Evolutionary conservation across 2,113 vertebrate species (phyloP), one percentile per base, ranked within the genome.

Genomic region (Ranitomeya variabilis): DNA sequence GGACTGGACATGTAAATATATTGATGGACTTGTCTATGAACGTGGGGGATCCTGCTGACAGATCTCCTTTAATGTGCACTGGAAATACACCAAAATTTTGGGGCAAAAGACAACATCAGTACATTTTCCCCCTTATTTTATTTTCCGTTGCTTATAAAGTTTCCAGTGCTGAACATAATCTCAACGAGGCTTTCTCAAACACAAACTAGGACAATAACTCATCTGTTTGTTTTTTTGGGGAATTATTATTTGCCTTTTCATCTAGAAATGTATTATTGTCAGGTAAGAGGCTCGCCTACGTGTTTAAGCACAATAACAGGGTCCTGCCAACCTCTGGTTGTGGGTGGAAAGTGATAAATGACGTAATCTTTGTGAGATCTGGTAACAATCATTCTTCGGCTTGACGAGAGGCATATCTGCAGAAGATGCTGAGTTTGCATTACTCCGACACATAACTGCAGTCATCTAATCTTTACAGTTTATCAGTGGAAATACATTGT

Each of bases 341-440:
- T 12, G 26, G 80, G 57, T 26, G 54, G 78, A 80, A 59, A 57
- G 54, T 81, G 55, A 81, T 81, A 62, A 45, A 81, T 37, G 26
- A 80, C 55, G 12, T 81, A 31, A 62, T 81, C 57, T 81, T 26
- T 80, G 55, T 37, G 11, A 62, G 57, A 62, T 81, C 59, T 81
- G 21, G 80, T 62, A 62, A 81, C 80, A 45, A 62, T 81, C 23
- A 18, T 62, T 81, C 79, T 62, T 62, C 57, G 11, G 57, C 3
- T 62, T 26, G 54, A 81, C 26, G 10, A 64, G 80, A 37, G 57
- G 59, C 7, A 59, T 81, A 81, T 81, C 62, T 81, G 9, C 80
- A 62, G 57, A 14, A 23, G 80, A 45, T 81, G 80, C 80, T 81
- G 80, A 81, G 80, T 62, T 62, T 81, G 80, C 80, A 45, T 81